Evolutionary conservation across 2,797 vertebrate genomes (phyloP), one percentile per base, ranked within the genome.

Genomic region (Cuculus canorus): DNA sequence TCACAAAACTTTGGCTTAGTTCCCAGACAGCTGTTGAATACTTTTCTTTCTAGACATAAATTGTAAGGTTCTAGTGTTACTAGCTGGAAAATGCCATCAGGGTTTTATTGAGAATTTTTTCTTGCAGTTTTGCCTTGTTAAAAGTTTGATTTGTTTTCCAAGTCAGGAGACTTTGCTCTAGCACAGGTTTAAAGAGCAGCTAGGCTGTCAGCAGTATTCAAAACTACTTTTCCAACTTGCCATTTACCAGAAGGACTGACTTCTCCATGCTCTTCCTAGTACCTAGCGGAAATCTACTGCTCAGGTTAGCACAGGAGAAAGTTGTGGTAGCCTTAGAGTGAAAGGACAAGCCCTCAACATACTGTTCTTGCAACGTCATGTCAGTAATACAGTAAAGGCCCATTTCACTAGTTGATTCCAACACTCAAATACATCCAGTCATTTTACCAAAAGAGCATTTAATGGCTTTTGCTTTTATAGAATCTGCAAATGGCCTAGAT

Each of bases 91-190:
- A 95, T 87, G 23, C 41, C 35, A 72, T 57, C 1, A 6, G 33
- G 57, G 24, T 63, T 91, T 88, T 95, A 77, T 45, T 10, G 56
- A 80, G 75, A 75, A 21, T 30, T 85, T 89, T 83, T 75, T 24
- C 68, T 79, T 76, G 57, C 57, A 61, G 19, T 89, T 93, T 78
- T 90, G 56, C 72, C 71, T 78, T 95, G 60, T 84, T 95, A 89
- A 87, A 95, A 48, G 5, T 68, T 59, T 92, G 60, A 82, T 96
- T 91, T 86, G 32, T 90, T 95, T 96, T 96, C 86, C 84, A 88
- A 3, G 1, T 80, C 37, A 56, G 76, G 39, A 88, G 56, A 76
- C 22, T 61, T 71, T 72, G 23, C 63, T 92, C 66, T 93, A 91
- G 69, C 0, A 0, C 30, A 66, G 73, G 54, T 92, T 86, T 95